These are phyloP conservation scores for Drosophila lowei DNA, from an alignment of 1,140 invertebrate species.

Conservation along the genomic window DNA sequence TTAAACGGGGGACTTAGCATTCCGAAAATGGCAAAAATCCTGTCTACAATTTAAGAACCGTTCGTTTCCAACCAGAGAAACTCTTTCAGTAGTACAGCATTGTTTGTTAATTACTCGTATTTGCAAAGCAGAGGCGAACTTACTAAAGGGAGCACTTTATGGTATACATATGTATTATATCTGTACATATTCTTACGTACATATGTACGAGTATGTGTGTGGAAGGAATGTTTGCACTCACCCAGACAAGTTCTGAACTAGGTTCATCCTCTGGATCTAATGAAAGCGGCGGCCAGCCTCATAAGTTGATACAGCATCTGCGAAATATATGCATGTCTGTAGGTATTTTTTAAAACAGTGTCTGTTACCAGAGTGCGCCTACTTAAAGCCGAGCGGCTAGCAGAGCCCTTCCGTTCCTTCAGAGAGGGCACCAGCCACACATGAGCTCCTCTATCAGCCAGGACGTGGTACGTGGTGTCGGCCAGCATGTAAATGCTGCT, in stretches of 20 bases:
- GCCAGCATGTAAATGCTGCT: conserved; percentile 71
- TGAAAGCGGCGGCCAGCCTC: conserved; percentile 32
- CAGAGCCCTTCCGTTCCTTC: conserved; percentile 11
- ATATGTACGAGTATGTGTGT: too few species aligned
- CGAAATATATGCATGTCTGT: conserved; percentile 41
- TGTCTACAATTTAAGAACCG: too few species aligned
- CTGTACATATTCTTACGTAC: too few species aligned
- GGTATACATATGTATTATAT: too few species aligned
- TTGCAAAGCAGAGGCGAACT: too few species aligned
- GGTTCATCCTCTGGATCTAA: conserved; percentile 20
- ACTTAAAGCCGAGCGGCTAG: conserved; percentile 35
- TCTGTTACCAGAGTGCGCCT: conserved; percentile 28
- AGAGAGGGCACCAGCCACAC: not conserved
- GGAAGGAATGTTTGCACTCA: conserved; percentile 10
- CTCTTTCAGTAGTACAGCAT: too few species aligned
- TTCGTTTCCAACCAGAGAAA: too few species aligned
- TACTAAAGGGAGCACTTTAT: too few species aligned
- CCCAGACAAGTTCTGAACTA: conserved; percentile 2
- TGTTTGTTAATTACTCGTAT: too few species aligned
- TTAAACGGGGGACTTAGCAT: too few species aligned
- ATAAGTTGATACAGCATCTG: conserved; percentile 51
- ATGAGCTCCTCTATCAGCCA: conserved; percentile 33
- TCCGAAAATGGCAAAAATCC: too few species aligned
- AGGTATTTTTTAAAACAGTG: conserved; percentile 40
- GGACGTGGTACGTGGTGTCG: conserved; percentile 56